Evolutionary conservation across 92 coral and sea anemone species (phyloP).

Genomic region (Zoanthus gigantus): DNA sequence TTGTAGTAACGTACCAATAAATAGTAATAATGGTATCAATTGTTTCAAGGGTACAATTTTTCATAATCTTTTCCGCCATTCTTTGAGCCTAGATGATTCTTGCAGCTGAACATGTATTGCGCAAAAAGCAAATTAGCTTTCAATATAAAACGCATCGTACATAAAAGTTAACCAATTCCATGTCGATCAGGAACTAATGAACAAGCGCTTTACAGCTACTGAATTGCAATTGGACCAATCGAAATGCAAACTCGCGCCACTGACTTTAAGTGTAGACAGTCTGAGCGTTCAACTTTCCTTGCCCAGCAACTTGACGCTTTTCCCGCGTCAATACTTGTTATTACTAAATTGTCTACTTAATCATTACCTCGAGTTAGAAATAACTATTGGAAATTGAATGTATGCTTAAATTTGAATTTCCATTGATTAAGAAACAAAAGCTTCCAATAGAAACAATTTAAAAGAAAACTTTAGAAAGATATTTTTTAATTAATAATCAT

Average conservation of each 20-base stretch:
- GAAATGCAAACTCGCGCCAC: neutral
- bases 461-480: too few relatives aligned
- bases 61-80: slow-evolving; percentile 20
- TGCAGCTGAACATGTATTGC: slow-evolving; percentile 6
- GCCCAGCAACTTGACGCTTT: slow-evolving; percentile 24
- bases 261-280: slow-evolving; percentile 23
- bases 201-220: neutral
- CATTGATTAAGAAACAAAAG: too few relatives aligned
- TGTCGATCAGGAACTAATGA: neutral
- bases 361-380: too few relatives aligned
- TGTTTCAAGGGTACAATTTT: neutral
- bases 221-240: neutral
- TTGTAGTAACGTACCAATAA: neutral
- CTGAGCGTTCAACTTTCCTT: slow-evolving; percentile 43
- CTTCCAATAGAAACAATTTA: too few relatives aligned
- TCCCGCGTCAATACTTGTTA: slow-evolving; percentile 47
- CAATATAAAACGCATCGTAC: slow-evolving; percentile 26
- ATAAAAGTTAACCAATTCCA: slow-evolving; percentile 18
- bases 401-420: too few relatives aligned
- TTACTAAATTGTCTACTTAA: too few relatives aligned
- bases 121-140: slow-evolving; percentile 25
- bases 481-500: too few relatives aligned
- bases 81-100: slow-evolving; percentile 17
- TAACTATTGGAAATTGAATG: too few relatives aligned
- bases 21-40: neutral